Evolutionary conservation across 2,113 vertebrate species (phyloP).

Genomic region (Hyaena hyaena): DNA sequence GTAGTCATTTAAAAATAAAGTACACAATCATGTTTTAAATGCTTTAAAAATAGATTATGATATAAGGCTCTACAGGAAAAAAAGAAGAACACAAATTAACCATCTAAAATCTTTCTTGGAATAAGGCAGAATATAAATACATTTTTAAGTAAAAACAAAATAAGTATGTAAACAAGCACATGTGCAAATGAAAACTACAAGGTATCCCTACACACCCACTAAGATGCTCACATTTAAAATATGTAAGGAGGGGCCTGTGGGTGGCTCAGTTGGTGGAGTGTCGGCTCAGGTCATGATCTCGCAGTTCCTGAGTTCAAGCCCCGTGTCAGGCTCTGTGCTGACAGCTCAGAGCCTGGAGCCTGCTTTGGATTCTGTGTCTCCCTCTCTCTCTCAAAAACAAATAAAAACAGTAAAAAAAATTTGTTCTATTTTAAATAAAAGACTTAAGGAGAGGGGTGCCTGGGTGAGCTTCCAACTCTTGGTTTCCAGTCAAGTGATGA

Average conservation of each 20-base stretch:
- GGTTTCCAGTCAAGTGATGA: no score
- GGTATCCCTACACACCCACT: not conserved
- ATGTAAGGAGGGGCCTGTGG: not conserved
- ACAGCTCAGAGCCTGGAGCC: no score
- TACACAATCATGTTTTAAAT: not conserved
- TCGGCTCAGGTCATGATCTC: not conserved
- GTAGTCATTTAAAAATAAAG: not conserved
- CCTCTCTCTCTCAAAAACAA: not conserved
- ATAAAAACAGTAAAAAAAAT: no score
- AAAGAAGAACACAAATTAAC: not conserved
- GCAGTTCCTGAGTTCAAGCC: not conserved
- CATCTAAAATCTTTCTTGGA: conserved; percentile 19
- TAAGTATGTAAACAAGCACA: not conserved
- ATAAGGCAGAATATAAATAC: not conserved
- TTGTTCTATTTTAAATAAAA: no score
- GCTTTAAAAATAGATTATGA: not conserved
- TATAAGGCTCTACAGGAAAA: not conserved
- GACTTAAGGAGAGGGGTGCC: no score
- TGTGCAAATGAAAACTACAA: not conserved
- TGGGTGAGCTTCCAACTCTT: no score
- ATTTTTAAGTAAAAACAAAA: not conserved
- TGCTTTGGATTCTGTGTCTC: not conserved
- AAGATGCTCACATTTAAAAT: not conserved
- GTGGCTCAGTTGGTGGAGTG: not conserved
- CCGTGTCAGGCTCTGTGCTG: not conserved